A percentile compares a stretch with the other conserved stretches of the same genome.
Conservation (phyloP, 2,113 vertebrate species). For the Meriones unguiculatus region DNA sequence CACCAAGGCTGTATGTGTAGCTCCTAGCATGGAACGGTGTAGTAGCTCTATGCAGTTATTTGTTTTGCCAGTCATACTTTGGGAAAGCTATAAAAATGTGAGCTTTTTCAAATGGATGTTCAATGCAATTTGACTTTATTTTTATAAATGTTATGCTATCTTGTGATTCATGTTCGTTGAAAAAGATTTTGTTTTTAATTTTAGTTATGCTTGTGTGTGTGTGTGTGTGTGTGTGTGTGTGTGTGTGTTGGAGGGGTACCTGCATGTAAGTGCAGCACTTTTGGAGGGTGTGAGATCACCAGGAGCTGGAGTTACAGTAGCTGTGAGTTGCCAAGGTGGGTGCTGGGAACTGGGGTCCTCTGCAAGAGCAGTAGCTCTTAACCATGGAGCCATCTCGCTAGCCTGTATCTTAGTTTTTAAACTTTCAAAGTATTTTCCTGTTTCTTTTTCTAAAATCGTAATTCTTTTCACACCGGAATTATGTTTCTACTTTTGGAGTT, state of each 20-base stretch:
- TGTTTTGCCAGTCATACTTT: neutral
- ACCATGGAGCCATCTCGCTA: too few species aligned
- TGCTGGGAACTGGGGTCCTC: neutral
- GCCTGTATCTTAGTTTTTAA: neutral
- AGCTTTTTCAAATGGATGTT: neutral
- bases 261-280: neutral
- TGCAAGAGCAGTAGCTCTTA: neutral
- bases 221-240: neutral
- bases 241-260: neutral
- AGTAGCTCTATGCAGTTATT: neutral
- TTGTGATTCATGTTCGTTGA: neutral
- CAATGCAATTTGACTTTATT: neutral
- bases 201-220: neutral
- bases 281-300: neutral
- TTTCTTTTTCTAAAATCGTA: conserved; percentile 14
- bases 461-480: neutral
- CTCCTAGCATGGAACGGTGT: neutral
- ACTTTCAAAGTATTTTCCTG: neutral
- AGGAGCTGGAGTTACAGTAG: neutral
- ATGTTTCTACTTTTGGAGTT: neutral
- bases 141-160: conserved; percentile 36
- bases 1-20: neutral
- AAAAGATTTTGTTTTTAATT: neutral
- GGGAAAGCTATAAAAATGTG: neutral
- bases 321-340: neutral